Base-by-base conservation (phyloP, 2,113 vertebrate genomes). In the Neoarius graeffei region DNA sequence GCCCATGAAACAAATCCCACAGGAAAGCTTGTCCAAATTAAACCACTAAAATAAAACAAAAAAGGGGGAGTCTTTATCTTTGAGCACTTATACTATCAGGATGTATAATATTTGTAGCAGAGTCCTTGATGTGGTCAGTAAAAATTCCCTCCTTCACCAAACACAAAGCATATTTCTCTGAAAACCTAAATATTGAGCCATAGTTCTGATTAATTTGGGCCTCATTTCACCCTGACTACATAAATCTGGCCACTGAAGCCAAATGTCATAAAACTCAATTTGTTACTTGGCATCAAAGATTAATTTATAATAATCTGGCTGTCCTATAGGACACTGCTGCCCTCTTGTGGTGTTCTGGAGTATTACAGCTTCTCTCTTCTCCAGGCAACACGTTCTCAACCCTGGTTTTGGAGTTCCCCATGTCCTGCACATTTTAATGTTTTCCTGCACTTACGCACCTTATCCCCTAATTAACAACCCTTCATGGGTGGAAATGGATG, bases 331-430 rank as follows among this genome's bases (percentile, higher is more conserved):
- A 60, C 11, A 30, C 3, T 81, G 67, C 27, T 60, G 52, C 64
- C 88, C 71, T 81, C 88, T 84, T 19, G 88, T 89, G 88, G 85
- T 35, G 59, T 19, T 54, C 4, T 20, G 0, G 20, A 52, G n/a
- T 71, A 59, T 35, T 86, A 60, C 42, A 77, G 30, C 23, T 50
- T 20, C 25, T n/a, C 20, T 52, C 11, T 74, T 48, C 19, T 9
- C 17, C 0, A 76, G 48, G 20, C 20, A 9, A 3, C 42, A 35
- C 14, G 27, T 35, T 17, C 67, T 6, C 14, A 17, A 7, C 27
- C 27, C 14, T 30, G 66, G 48, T 15, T 50, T 3, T 8, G 0
- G 66, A 27, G 35, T 59, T n/a, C 35, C 69, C 8, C 73, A 25
- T 76, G 42, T 25, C 4, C 7, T 76, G 73, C 20, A 74, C 35